Evolutionary conservation across 2,797 vertebrate genomes (phyloP).

Genomic region (Semotilus atromaculatus): DNA sequence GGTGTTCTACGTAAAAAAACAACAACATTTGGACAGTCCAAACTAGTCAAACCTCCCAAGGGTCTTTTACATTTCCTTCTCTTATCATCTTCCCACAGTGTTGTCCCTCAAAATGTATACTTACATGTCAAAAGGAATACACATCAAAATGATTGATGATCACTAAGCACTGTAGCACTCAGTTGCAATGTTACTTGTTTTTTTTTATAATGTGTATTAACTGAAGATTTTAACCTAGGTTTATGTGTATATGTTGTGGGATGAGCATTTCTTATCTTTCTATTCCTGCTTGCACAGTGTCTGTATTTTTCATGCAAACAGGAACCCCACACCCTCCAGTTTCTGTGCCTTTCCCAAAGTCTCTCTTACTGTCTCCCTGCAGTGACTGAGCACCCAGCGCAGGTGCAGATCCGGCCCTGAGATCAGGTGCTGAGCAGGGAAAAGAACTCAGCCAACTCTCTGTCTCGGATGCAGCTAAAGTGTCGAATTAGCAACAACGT

Average conservation of each 20-base stretch:
- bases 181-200: background rate
- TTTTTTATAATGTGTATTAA: background rate
- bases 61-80: background rate
- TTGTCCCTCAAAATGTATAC: background rate
- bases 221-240: background rate
- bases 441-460: constrained; percentile 40
- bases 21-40: background rate
- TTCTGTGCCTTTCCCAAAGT: background rate
- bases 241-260: background rate
- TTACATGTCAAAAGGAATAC: background rate
- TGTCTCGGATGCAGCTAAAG: constrained; percentile 43
- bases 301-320: background rate
- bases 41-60: background rate
- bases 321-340: background rate
- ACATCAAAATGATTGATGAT: background rate
- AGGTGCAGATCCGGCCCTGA: constrained; percentile 49
- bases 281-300: background rate
- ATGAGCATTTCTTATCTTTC: background rate
- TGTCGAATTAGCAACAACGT: constrained; percentile 54
- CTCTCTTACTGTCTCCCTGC: background rate
- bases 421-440: constrained; percentile 55
- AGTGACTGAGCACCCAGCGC: constrained; percentile 21
- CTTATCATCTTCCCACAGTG: background rate
- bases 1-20: background rate
- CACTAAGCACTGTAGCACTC: background rate